Conservation (phyloP, 2,888 invertebrate genomes). For the Hypomecis atomaria region DNA sequence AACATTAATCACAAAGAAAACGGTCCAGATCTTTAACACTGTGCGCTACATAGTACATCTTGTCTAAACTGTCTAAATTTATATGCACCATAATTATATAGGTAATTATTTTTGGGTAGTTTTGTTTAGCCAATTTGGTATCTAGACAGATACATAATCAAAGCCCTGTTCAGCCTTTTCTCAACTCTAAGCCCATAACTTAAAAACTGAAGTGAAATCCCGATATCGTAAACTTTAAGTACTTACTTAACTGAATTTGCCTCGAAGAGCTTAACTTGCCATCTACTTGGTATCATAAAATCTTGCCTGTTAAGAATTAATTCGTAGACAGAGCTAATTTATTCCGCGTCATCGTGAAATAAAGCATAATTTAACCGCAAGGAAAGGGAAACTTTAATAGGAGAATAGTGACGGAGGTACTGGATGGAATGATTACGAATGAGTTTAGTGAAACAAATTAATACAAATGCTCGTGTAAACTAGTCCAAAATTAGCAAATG, state of each 20-base stretch:
- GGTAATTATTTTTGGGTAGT: too few species aligned
- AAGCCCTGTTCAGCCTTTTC: too few species aligned
- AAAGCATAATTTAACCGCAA: slow-evolving; percentile 20
- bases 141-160: too few species aligned
- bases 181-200: neutral
- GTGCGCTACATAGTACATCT: too few species aligned
- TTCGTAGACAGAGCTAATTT: slow-evolving; percentile 34
- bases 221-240: neutral
- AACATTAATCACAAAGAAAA: too few species aligned
- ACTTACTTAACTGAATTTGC: neutral
- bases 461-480: neutral
- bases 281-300: slow-evolving; percentile 26
- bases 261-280: slow-evolving; percentile 20
- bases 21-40: too few species aligned
- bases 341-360: slow-evolving; percentile 32
- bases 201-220: neutral
- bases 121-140: too few species aligned
- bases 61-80: too few species aligned
- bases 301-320: slow-evolving; percentile 29
- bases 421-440: slow-evolving; percentile 2
- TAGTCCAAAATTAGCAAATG: too few species aligned
- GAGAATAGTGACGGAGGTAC: slow-evolving; percentile 9
- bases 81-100: too few species aligned
- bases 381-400: slow-evolving; percentile 23
- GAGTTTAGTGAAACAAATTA: neutral